Base-by-base conservation (phyloP, 2,888 invertebrate genomes). In the Malthinus flaveolus region DNA sequence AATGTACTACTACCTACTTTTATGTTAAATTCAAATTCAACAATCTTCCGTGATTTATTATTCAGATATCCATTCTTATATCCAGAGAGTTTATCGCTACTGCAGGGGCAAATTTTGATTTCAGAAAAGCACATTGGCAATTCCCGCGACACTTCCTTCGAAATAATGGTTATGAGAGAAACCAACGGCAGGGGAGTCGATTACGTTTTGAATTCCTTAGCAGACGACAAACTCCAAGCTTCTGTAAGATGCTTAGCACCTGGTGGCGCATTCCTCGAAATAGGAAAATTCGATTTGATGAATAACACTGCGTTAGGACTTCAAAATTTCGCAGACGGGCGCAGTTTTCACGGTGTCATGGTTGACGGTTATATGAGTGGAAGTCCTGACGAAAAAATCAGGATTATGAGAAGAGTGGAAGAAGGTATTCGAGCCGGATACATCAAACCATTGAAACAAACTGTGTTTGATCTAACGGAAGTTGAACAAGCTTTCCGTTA, bases 121-220 rank as follows among this genome's bases (percentile, higher is more conserved):
- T 31, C 73, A 81, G 82, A 82, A 54, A 80, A 81, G 36, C 85
- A 93, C 72, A 93, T 97, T 71, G 91, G 93, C 12, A 93, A 95
- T 77, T 93, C 96, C 7, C 85, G 94, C 68, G 90, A 95, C 73
- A 83, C 87, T 0, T 87, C 89, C 0, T 98, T 98, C 76, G 96
- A 97, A 75, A 84, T 87, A 64, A 87, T 95, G 85, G 84, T 98
- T 52, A 83, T 89, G 67, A 82, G 81, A 45, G 84, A 87, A 70
- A 97, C 97, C 0, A 83, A 88, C 6, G 96, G 97, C 8, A 83
- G 83, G 66, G 96, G 97, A 34, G 97, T 98, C 0, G 93, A 98
- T 72, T 80, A 96, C 50, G 91, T 97, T 9, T 79, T 95, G 6
- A 98, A 98, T 77, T 96, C 95, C 0, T 79, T 98, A 39, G 87